A percentile compares a stretch with the other conserved stretches of the same genome.
Conservation (phyloP, 2,113 vertebrate species). For the Alouatta palliata region DNA sequence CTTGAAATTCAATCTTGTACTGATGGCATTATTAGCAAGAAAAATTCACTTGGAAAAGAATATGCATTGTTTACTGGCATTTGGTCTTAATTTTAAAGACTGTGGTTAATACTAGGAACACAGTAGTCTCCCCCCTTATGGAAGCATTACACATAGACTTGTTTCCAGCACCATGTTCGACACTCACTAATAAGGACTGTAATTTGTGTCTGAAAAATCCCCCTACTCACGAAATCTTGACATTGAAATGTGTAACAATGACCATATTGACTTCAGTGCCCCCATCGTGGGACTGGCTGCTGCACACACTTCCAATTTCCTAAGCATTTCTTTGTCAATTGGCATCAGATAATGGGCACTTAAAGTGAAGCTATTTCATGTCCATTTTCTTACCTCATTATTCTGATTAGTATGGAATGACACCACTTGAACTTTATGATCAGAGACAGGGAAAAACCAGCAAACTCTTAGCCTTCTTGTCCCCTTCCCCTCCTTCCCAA, state of each 20-base stretch:
- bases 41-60: neutral
- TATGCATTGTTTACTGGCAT: neutral
- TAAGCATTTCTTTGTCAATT: neutral
- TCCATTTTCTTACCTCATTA: slow-evolving; percentile 54
- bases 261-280: slow-evolving; percentile 9
- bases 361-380: slow-evolving; percentile 70
- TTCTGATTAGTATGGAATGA: slow-evolving; percentile 47
- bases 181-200: neutral
- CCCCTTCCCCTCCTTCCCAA: neutral
- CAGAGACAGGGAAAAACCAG: slow-evolving; percentile 14
- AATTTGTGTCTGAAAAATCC: slow-evolving; percentile 51
- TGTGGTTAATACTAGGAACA: neutral
- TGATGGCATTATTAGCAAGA: neutral
- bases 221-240: slow-evolving; percentile 22
- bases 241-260: neutral
- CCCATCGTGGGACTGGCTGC: neutral
- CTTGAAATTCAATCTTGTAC: neutral
- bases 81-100: neutral
- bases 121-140: neutral
- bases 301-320: neutral
- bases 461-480: neutral
- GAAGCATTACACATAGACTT: neutral
- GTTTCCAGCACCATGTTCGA: neutral
- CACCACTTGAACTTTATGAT: slow-evolving; percentile 57
- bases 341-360: slow-evolving; percentile 52